Evolutionary conservation across 2,797 vertebrate species (phyloP).

Genomic region (Danio jaintianensis): DNA sequence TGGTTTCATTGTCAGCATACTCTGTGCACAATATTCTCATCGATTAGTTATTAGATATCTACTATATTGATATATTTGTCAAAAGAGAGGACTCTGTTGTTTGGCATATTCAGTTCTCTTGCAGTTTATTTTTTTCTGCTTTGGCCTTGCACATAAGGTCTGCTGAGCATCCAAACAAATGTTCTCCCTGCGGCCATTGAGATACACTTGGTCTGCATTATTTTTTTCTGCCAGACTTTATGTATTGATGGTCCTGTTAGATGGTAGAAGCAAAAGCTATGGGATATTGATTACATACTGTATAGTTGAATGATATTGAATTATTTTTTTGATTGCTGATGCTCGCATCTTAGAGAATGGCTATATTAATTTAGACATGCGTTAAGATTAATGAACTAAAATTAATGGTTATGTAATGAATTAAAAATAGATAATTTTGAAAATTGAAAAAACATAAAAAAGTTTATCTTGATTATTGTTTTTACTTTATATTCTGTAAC

Average conservation of each 20-base stretch:
- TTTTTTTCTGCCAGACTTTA: background rate
- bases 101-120: conserved; percentile 16
- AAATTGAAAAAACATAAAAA: too few species aligned
- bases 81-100: conserved; percentile 27
- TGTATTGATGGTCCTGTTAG: background rate
- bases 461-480: too few species aligned
- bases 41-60: background rate
- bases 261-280: background rate
- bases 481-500: too few species aligned
- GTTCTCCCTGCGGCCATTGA: background rate
- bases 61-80: conserved; percentile 10
- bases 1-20: background rate
- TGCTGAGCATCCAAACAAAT: background rate
- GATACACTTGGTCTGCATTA: conserved; percentile 8
- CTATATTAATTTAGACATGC: too few species aligned
- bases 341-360: too few species aligned
- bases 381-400: too few species aligned
- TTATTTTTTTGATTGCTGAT: background rate
- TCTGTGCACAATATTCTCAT: background rate
- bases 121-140: background rate
- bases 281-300: background rate
- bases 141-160: conserved; percentile 1
- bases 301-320: background rate
- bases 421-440: too few species aligned
- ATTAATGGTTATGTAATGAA: too few species aligned